Conservation (phyloP, 2,888 invertebrate genomes). For the Dicyrtomina minuta region DNA sequence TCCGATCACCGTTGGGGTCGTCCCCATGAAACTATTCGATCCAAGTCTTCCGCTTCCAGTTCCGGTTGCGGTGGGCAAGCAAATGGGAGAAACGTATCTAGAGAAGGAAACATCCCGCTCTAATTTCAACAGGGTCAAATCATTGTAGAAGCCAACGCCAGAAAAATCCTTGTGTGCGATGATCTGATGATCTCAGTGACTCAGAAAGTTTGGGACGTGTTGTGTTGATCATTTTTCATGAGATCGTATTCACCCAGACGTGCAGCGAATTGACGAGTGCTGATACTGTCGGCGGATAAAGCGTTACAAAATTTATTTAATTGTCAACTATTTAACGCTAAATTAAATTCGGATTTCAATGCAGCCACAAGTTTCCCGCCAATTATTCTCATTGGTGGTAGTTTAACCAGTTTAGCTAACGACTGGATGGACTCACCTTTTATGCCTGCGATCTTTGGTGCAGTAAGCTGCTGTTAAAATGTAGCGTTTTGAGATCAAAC, state of each 20-base stretch:
- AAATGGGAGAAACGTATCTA: constrained; percentile 83
- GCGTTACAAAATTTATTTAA: background rate
- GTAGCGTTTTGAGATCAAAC: constrained; percentile 76
- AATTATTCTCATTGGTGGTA: too few relatives aligned
- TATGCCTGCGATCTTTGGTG: constrained; percentile 82
- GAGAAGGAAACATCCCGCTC: constrained; percentile 73
- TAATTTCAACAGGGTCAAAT: constrained; percentile 81
- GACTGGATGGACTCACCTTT: too few relatives aligned
- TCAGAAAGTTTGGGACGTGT: constrained; percentile 64
- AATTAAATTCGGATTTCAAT: too few relatives aligned
- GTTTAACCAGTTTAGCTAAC: too few relatives aligned
- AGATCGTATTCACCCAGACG: constrained; percentile 85
- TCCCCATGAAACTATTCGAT: constrained; percentile 68
- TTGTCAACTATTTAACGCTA: background rate
- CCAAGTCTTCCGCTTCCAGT: constrained; percentile 61
- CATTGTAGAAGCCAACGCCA: constrained; percentile 89
- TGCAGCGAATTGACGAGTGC: constrained; percentile 83
- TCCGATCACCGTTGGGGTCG: constrained; percentile 84
- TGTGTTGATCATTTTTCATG: constrained; percentile 77
- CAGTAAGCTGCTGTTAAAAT: constrained; percentile 91
- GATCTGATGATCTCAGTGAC: constrained; percentile 68
- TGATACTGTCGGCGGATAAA: constrained; percentile 66
- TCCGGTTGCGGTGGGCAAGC: too few relatives aligned
- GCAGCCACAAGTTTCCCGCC: too few relatives aligned
- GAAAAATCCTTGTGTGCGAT: constrained; percentile 82